Conservation (phyloP, 2,113 vertebrate genomes). For the Limnothrissa miodon region DNA sequence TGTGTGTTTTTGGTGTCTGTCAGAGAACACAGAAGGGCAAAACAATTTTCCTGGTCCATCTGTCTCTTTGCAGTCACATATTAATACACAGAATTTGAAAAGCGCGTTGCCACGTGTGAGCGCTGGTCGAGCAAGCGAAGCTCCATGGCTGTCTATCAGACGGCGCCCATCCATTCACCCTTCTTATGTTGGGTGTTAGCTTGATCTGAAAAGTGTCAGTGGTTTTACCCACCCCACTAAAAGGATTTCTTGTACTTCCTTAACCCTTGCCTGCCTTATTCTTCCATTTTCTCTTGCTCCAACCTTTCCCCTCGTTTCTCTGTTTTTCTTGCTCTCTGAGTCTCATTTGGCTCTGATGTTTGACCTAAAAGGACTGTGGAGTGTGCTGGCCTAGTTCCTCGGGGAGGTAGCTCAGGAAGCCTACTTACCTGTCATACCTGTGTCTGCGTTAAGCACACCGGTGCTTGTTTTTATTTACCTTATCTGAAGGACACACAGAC, state of each 20-base stretch:
- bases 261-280: constrained; percentile 33
- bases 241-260: constrained; percentile 56
- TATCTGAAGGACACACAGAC: not conserved
- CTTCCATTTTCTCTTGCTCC: not conserved
- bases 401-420: not conserved
- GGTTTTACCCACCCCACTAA: constrained; percentile 52
- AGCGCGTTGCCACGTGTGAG: not conserved
- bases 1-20: too few species aligned
- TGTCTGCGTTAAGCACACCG: not conserved
- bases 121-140: not conserved
- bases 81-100: too few species aligned
- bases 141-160: not conserved
- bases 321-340: not conserved
- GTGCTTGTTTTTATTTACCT: not conserved
- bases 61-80: too few species aligned
- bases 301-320: not conserved
- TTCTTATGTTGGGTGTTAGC: not conserved
- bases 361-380: not conserved
- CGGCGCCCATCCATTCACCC: not conserved
- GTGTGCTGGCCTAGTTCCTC: not conserved
- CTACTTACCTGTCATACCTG: not conserved
- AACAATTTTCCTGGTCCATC: too few species aligned
- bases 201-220: constrained; percentile 33
- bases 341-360: not conserved
- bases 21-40: too few species aligned